A percentile compares a stretch with the other conserved stretches of the same genome.
Conservation (phyloP, 1,140 invertebrate species). For the Zaprionus taronus region DNA sequence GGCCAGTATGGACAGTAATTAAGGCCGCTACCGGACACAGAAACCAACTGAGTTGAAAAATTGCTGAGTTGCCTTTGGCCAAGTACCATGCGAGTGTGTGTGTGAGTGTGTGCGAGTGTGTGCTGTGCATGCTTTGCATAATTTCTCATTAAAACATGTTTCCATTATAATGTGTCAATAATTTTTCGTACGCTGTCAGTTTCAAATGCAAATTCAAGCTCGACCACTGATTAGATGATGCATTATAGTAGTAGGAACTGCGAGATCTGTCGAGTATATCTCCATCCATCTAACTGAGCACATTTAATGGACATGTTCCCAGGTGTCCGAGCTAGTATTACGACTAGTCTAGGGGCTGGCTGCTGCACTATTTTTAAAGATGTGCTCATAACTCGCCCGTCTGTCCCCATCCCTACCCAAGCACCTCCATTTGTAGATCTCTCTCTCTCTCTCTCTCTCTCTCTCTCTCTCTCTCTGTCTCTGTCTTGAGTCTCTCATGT, state of each 20-base stretch:
- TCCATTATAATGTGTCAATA: constrained; percentile 80
- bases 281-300: constrained; percentile 58
- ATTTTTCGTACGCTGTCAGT: constrained; percentile 63
- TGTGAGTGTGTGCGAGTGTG: constrained; percentile 16
- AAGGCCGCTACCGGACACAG: constrained; percentile 76
- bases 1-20: constrained; percentile 59
- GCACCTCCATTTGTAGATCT: background rate
- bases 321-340: constrained; percentile 28
- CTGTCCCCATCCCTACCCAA: background rate
- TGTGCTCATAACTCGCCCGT: constrained; percentile 59
- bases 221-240: constrained; percentile 55
- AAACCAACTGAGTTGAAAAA: constrained; percentile 41
- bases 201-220: constrained; percentile 58
- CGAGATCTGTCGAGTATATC: background rate
- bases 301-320: constrained; percentile 76
- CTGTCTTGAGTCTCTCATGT: background rate
- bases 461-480: background rate
- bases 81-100: constrained; percentile 32
- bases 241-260: constrained; percentile 37
- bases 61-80: constrained; percentile 48
- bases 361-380: constrained; percentile 80
- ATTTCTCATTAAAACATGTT: constrained; percentile 80
- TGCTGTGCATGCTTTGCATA: constrained; percentile 68
- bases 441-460: background rate
- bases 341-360: constrained; percentile 42